These are phyloP conservation scores for Phoronis australis DNA, from an alignment of 2,888 invertebrate genomes.

Conservation along the genomic window DNA sequence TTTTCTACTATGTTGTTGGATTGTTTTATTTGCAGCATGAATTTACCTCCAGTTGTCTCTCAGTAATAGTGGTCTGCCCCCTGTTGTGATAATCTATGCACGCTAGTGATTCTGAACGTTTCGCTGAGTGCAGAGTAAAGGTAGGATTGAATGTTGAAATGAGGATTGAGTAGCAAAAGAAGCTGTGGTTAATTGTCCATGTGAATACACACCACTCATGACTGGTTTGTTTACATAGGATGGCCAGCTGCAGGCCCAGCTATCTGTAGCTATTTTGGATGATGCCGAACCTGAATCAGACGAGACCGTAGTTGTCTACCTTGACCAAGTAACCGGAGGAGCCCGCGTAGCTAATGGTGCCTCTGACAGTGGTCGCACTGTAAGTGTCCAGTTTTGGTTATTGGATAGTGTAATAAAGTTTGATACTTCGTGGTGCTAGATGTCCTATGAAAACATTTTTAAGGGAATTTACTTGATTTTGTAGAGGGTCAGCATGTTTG, in stretches of 20 bases:
- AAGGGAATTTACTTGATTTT: no score
- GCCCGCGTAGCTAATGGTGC: constrained; percentile 38
- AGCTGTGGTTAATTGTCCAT: not conserved
- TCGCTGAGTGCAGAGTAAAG: no score
- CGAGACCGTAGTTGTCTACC: constrained; percentile 43
- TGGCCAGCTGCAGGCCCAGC: constrained; percentile 23
- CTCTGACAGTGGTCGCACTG: constrained; percentile 37
- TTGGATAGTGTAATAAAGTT: no score
- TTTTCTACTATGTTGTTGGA: no score
- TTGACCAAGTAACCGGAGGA: constrained; percentile 40
- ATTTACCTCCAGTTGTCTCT: not conserved
- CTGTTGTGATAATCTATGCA: not conserved
- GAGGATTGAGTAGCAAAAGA: not conserved
- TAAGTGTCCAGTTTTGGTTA: no score
- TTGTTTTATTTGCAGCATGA: constrained; percentile 1
- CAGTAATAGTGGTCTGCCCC: not conserved
- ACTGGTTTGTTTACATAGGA: constrained; percentile 20
- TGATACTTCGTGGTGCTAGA: no score
- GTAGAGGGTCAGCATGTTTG: no score
- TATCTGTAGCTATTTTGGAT: constrained; percentile 31
- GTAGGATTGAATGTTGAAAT: no score
- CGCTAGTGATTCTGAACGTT: no score
- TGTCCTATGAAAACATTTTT: no score
- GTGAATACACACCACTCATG: not conserved
- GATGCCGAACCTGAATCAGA: constrained; percentile 38